Conservation (phyloP, 2,888 invertebrate species). For the Stramonita haemastoma region DNA sequence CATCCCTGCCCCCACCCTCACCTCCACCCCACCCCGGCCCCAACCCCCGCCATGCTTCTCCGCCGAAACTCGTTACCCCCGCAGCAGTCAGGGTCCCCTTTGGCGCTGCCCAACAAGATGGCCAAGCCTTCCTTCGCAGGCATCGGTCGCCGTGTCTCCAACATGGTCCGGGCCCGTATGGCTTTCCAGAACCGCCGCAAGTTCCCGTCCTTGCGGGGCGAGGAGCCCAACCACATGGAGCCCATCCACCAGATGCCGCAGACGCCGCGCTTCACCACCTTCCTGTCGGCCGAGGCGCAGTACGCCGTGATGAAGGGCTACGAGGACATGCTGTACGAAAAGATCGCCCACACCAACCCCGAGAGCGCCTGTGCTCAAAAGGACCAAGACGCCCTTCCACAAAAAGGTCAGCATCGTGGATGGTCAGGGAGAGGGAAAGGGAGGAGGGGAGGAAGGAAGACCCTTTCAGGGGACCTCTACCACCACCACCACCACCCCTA, state of each 20-base stretch:
- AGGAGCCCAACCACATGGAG: constrained; percentile 49
- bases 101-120: not conserved
- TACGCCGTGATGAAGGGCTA: constrained; percentile 75
- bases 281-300: constrained; percentile 73
- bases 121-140: constrained; percentile 38
- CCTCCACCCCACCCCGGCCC: not conserved
- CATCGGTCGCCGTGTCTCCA: constrained; percentile 54
- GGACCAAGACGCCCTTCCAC: constrained; percentile 61
- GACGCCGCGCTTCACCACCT: constrained; percentile 69
- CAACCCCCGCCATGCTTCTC: not conserved
- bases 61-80: not conserved
- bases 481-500: not conserved
- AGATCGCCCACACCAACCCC: constrained; percentile 58
- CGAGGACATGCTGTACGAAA: constrained; percentile 68
- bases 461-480: too few relatives aligned
- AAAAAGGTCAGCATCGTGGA: constrained; percentile 42
- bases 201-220: not conserved
- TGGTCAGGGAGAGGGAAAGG: not conserved
- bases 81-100: not conserved
- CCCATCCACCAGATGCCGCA: constrained; percentile 64
- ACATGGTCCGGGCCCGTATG: constrained; percentile 53
- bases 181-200: constrained; percentile 51
- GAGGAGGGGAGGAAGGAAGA: not conserved
- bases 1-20: not conserved
- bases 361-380: constrained; percentile 55